Conservation (phyloP, 2,113 vertebrate species). For the Hymenochirus boettgeri region DNA sequence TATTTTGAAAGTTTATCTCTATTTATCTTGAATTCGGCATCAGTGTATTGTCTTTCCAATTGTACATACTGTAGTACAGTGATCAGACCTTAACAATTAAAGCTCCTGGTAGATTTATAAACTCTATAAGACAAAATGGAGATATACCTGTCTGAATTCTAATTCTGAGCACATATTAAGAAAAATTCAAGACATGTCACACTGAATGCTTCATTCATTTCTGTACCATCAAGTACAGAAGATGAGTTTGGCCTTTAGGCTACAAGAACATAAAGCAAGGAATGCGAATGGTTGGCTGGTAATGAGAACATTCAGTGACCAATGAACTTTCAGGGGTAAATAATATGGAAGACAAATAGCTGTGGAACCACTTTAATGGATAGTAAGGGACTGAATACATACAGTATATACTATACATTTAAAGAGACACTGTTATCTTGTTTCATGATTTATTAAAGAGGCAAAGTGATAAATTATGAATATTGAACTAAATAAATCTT, state of each 20-base stretch:
- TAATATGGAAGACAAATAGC: slow-evolving; percentile 22
- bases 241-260: slow-evolving; percentile 36
- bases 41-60: no score
- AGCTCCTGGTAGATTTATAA: no score
- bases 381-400: slow-evolving; percentile 5
- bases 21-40: no score
- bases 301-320: slow-evolving; percentile 26
- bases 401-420: slow-evolving; percentile 18
- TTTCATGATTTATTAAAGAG: no score
- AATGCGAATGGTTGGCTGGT: slow-evolving; percentile 10
- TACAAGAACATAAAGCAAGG: slow-evolving; percentile 11
- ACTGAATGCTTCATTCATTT: slow-evolving; percentile 36
- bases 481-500: no score
- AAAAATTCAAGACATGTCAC: not conserved
- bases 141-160: no score
- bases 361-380: slow-evolving; percentile 8
- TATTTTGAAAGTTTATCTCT: no score
- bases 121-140: no score
- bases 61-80: no score
- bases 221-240: slow-evolving; percentile 24
- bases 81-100: no score
- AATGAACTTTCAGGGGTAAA: slow-evolving; percentile 22
- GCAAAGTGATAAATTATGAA: no score
- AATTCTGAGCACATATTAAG: slow-evolving; percentile 18
- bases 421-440: not conserved